phyloP scores from a whole-genome alignment of 2,888 invertebrate genomes.

The Diabrotica balteata region DNA sequence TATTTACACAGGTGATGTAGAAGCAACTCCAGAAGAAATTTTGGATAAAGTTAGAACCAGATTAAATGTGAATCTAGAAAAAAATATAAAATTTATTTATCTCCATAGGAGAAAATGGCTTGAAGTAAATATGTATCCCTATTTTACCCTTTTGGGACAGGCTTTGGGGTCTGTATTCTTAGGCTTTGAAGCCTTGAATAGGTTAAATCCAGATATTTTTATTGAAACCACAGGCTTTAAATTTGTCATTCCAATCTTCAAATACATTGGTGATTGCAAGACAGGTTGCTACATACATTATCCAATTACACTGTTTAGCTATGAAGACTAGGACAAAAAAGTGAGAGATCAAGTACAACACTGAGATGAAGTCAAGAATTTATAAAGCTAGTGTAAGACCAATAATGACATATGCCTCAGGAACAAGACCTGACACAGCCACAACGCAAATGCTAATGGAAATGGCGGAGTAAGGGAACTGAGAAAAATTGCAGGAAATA shows the following conservation, averaged over 20 bases:
- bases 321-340: no score
- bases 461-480: no score
- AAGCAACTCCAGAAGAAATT: constrained; percentile 79
- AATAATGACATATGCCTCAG: no score
- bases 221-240: constrained; percentile 96
- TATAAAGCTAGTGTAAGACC: no score
- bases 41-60: constrained; percentile 77
- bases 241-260: constrained; percentile 92
- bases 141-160: constrained; percentile 90
- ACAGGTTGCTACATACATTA: constrained; percentile 95
- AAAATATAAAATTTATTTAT: constrained; percentile 79
- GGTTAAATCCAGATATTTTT: constrained; percentile 85
- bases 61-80: constrained; percentile 74
- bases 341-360: no score
- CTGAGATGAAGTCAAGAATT: no score
- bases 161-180: constrained; percentile 87
- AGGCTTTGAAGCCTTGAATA: constrained; percentile 86
- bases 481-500: no score
- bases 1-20: constrained; percentile 93
- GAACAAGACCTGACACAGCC: no score
- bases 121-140: constrained; percentile 85
- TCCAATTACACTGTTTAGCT: no score
- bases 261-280: constrained; percentile 80
- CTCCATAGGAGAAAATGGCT: constrained; percentile 77
- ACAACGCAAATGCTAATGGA: no score